Conservation (phyloP, 1,140 invertebrate genomes). For the Orchesella cincta region DNA sequence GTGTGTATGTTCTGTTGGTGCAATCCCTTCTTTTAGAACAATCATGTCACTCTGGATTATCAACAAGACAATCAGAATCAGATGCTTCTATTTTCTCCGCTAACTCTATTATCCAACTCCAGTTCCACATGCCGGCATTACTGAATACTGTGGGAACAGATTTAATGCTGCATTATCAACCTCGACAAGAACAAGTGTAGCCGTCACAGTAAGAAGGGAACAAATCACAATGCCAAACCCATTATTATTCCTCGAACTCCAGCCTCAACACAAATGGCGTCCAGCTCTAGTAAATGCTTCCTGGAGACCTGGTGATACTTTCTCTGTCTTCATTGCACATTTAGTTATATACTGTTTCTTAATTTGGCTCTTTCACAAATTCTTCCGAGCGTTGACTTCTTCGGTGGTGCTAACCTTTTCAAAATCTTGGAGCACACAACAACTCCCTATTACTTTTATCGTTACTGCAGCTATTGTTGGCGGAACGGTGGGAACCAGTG, state of each 20-base stretch:
- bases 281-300: too few species aligned
- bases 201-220: background rate
- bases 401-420: too few species aligned
- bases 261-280: too few species aligned
- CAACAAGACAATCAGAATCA: constrained; percentile 11
- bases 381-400: too few species aligned
- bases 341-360: too few species aligned
- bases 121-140: too few species aligned
- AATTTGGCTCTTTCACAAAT: too few species aligned
- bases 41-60: constrained; percentile 3
- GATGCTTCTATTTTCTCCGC: background rate
- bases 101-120: too few species aligned
- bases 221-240: constrained; percentile 15
- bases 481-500: constrained; percentile 5
- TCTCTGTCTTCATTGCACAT: too few species aligned
- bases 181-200: background rate
- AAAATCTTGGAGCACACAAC: background rate
- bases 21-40: background rate
- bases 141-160: background rate
- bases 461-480: background rate
- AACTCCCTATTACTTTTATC: background rate
- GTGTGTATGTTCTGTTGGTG: background rate
- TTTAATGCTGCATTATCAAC: background rate
- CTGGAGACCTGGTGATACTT: too few species aligned
- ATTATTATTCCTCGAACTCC: too few species aligned